A percentile compares a stretch with the other conserved stretches of the same genome.
Evolutionary conservation across 2,797 vertebrate genomes (phyloP).

Genomic region (Eupleurogrammus muticus): DNA sequence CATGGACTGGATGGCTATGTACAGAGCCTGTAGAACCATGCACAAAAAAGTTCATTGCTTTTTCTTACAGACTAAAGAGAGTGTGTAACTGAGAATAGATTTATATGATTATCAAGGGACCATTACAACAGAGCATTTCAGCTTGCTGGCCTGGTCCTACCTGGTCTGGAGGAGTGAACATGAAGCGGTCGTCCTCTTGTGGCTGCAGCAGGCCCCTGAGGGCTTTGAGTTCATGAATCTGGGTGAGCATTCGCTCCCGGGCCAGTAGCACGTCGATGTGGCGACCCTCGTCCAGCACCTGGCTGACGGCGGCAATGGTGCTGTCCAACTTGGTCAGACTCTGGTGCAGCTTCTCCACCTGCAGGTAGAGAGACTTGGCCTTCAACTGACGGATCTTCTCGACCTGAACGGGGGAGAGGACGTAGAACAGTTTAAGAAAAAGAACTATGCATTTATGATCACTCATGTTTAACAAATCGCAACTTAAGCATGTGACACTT

Average conservation of each 20-base stretch:
- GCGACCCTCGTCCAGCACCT: constrained; percentile 95
- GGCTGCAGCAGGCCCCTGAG: constrained; percentile 93
- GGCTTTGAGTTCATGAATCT: constrained; percentile 96
- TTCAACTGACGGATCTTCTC: constrained; percentile 99
- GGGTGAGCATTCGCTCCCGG: constrained; percentile 95
- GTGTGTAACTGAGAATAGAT: background rate
- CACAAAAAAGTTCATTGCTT: background rate
- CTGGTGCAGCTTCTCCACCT: constrained; percentile 97
- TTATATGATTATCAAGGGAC: background rate
- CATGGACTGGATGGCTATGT: constrained; percentile 95
- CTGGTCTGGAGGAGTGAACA: constrained; percentile 97
- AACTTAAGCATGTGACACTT: background rate
- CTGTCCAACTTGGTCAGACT: constrained; percentile 96
- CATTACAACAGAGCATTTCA: background rate
- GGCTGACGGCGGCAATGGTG: constrained; percentile 95
- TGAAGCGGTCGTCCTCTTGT: constrained; percentile 95
- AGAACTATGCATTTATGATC: background rate
- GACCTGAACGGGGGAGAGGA: constrained; percentile 81
- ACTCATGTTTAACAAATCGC: background rate
- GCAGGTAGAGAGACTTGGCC: constrained; percentile 97
- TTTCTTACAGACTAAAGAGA: background rate
- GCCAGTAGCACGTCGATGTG: constrained; percentile 95
- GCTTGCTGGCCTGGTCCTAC: constrained; percentile 37
- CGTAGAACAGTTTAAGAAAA: too few relatives aligned
- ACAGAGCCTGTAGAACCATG: constrained; percentile 80